These are phyloP conservation scores for Liolophura sinensis DNA, from an alignment of 1,140 invertebrate genomes.

Conservation along the genomic window DNA sequence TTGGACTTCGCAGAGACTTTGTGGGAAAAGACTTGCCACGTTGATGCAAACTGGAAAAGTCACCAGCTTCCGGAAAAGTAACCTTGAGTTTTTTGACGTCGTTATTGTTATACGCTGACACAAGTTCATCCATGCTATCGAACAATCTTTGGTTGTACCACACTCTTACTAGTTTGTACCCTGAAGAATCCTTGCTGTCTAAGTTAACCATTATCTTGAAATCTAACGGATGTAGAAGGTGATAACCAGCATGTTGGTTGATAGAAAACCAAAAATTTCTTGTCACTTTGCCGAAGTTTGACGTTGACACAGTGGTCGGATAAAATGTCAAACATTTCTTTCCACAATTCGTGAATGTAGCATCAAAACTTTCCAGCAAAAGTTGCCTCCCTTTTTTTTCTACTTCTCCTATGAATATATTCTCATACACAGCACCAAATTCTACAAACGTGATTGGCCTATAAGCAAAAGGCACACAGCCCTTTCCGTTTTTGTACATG, in stretches of 20 bases:
- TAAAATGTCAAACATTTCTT: conserved; percentile 4
- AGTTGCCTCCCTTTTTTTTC: neutral
- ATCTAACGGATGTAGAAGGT: conserved; percentile 2
- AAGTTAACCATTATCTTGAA: conserved; percentile 7
- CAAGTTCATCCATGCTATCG: conserved; percentile 5
- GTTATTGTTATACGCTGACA: conserved; percentile 2
- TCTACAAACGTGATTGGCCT: no score
- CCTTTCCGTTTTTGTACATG: conserved; percentile 7
- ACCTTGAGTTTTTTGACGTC: conserved; percentile 8
- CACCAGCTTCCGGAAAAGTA: neutral
- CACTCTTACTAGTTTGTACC: conserved; percentile 4
- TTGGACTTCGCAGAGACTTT: conserved; percentile 7
- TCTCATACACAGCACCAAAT: no score
- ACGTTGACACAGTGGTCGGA: neutral
- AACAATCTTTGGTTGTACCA: conserved; percentile 13
- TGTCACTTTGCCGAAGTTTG: neutral
- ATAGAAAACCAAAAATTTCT: conserved; percentile 1
- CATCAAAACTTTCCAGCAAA: conserved; percentile 2
- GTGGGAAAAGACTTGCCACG: conserved; percentile 4
- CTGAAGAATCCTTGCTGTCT: neutral
- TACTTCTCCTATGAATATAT: no score
- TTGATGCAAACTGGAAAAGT: conserved; percentile 8
- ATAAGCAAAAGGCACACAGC: no score
- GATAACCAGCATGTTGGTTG: neutral
- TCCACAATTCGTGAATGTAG: neutral